These are phyloP conservation scores for Sylvia atricapilla DNA, from an alignment of 2,113 vertebrate genomes.

Conservation along the genomic window DNA sequence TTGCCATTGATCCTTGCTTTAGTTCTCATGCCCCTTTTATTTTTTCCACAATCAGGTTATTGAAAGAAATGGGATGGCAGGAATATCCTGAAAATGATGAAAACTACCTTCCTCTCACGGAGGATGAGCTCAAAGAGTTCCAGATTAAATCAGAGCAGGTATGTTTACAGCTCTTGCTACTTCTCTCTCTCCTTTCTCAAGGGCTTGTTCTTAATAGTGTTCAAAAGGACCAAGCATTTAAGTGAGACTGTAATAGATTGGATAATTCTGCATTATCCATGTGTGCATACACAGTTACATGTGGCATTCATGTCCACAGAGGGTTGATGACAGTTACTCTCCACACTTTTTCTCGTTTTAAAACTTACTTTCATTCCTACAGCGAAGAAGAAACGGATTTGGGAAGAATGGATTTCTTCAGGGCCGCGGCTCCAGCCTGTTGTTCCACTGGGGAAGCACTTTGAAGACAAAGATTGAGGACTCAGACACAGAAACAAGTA, in stretches of 20 bases:
- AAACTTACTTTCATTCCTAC: conserved; percentile 38
- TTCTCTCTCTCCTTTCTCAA: background rate
- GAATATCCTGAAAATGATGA: conserved; percentile 99
- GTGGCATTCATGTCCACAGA: background rate
- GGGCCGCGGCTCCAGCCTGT: conserved; percentile 84
- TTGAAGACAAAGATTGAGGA: conserved; percentile 87
- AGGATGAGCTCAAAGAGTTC: conserved; percentile 97
- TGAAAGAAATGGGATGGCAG: conserved; percentile 99
- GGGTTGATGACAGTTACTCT: background rate
- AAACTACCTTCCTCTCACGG: conserved; percentile 95
- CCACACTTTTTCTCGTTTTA: background rate
- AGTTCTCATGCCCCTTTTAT: background rate
- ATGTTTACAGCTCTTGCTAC: background rate
- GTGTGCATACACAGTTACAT: background rate
- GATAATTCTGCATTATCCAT: background rate
- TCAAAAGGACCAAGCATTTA: background rate
- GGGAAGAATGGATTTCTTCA: conserved; percentile 89
- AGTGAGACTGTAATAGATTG: background rate
- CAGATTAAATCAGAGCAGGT: conserved; percentile 98
- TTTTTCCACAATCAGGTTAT: conserved; percentile 76
- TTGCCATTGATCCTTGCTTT: background rate
- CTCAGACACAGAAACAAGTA: conserved; percentile 94
- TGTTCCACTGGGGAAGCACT: conserved; percentile 93
- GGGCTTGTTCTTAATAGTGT: background rate
- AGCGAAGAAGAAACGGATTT: conserved; percentile 94